Percentiles rank a stretch among this genome's conserved stretches.
These are phyloP conservation scores for Atrina japonica DNA, from an alignment of 2,888 invertebrate species.

Conservation along the genomic window DNA sequence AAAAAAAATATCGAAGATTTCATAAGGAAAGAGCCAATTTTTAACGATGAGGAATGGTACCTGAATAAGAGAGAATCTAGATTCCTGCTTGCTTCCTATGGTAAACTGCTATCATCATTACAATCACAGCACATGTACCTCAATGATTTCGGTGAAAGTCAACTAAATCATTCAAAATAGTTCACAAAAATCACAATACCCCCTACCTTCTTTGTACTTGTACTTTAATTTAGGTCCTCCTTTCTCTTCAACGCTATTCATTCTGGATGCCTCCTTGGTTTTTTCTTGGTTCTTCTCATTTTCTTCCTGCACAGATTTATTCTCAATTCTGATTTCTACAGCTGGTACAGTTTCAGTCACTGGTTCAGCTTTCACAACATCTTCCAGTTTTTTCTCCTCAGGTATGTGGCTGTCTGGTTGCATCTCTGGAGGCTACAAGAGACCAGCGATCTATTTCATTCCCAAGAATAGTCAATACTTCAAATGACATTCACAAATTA, in stretches of 20 bases:
- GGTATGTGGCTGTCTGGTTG: background rate
- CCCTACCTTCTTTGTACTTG: slow-evolving; percentile 67
- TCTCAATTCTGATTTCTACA: slow-evolving; percentile 58
- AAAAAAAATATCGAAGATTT: too few relatives aligned
- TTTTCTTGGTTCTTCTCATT: slow-evolving; percentile 54
- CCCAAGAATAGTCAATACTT: too few relatives aligned
- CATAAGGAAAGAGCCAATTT: too few relatives aligned
- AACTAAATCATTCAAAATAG: too few relatives aligned
- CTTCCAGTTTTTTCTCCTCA: slow-evolving; percentile 26
- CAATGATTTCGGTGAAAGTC: too few relatives aligned
- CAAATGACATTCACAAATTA: background rate
- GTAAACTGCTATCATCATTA: too few relatives aligned
- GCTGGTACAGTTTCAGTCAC: slow-evolving; percentile 31
- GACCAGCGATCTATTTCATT: too few relatives aligned
- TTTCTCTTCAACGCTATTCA: slow-evolving; percentile 34
- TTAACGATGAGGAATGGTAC: too few relatives aligned
- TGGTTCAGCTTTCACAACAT: slow-evolving; percentile 7
- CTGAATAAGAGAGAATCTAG: too few relatives aligned
- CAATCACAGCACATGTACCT: too few relatives aligned
- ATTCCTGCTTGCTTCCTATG: too few relatives aligned
- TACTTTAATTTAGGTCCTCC: slow-evolving; percentile 53
- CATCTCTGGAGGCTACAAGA: slow-evolving; percentile 29
- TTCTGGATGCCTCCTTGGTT: slow-evolving; percentile 43
- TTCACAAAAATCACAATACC: too few relatives aligned
- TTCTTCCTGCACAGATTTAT: slow-evolving; percentile 42